phyloP scores from a whole-genome alignment of 2,888 invertebrate species.

The Mactromeris polynyma region DNA sequence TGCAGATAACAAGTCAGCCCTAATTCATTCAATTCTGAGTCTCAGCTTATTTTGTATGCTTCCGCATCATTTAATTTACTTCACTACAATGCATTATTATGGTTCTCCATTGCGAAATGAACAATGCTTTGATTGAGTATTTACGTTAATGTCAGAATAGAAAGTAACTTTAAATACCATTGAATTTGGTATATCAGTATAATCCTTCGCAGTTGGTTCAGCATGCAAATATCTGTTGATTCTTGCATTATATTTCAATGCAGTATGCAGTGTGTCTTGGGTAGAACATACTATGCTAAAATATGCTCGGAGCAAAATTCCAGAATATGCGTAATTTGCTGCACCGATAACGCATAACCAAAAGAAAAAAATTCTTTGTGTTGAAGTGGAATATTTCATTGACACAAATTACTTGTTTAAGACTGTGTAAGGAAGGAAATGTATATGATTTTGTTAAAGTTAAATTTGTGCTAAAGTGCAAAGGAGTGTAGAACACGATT shows the following conservation, averaged over 20 bases:
- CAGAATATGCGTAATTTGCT: background rate
- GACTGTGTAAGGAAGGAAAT: background rate
- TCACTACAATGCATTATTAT: too few relatives aligned
- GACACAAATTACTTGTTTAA: constrained; percentile 11
- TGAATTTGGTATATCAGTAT: too few relatives aligned
- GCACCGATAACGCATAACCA: background rate
- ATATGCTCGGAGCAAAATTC: background rate
- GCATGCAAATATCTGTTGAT: too few relatives aligned
- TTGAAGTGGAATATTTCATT: background rate
- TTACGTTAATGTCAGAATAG: too few relatives aligned
- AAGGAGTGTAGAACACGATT: constrained; percentile 1
- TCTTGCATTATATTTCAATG: background rate
- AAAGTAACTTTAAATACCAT: too few relatives aligned
- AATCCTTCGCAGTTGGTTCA: too few relatives aligned
- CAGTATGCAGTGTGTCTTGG: background rate
- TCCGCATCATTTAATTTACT: too few relatives aligned
- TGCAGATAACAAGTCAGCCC: too few relatives aligned
- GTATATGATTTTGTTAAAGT: background rate
- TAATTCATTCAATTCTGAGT: too few relatives aligned
- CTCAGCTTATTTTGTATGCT: too few relatives aligned
- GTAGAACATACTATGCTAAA: background rate
- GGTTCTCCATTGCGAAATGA: too few relatives aligned
- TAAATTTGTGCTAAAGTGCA: background rate
- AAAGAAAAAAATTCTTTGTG: background rate
- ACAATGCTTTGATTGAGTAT: too few relatives aligned